A percentile compares a stretch with the other conserved stretches of the same genome.
Conservation (phyloP, 2,888 invertebrate genomes). For the Drosophila gaucha region DNA sequence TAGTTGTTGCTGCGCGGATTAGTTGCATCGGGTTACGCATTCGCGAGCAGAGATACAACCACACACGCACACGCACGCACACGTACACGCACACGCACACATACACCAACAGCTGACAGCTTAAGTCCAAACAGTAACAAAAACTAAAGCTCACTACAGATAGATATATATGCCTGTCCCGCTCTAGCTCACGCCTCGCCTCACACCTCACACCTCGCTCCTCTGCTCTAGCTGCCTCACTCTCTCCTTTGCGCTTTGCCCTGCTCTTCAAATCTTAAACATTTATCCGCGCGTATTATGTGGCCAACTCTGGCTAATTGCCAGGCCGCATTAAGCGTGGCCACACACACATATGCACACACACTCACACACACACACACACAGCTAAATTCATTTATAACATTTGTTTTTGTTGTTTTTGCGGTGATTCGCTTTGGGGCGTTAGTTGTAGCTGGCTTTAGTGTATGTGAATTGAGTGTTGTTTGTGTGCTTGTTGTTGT, state of each 20-base stretch:
- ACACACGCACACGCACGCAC: constrained; percentile 33
- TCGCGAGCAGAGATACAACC: constrained; percentile 45
- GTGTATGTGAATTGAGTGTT: constrained; percentile 53
- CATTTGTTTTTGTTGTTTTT: constrained; percentile 35
- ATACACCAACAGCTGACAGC: constrained; percentile 60
- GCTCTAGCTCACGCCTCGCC: background rate
- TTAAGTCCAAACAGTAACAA: constrained; percentile 67
- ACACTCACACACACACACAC: background rate
- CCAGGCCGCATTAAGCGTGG: constrained; percentile 75
- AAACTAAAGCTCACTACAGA: constrained; percentile 50
- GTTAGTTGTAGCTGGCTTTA: constrained; percentile 18
- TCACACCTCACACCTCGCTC: background rate
- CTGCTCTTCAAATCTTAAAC: constrained; percentile 79
- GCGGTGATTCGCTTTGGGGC: constrained; percentile 33
- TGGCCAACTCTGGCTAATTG: constrained; percentile 83
- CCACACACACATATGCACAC: constrained; percentile 11
- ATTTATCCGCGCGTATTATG: constrained; percentile 83
- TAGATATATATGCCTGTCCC: constrained; percentile 15
- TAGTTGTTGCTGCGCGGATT: constrained; percentile 51
- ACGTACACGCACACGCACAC: constrained; percentile 30
- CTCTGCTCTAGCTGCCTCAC: background rate
- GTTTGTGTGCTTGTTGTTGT: constrained; percentile 19
- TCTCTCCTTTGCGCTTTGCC: constrained; percentile 1
- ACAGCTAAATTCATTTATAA: constrained; percentile 12
- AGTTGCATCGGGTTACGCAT: constrained; percentile 57